Evolutionary conservation across 2,113 vertebrate genomes (phyloP), one percentile per base, ranked within the genome.

Genomic region (Collichthys lucidus): DNA sequence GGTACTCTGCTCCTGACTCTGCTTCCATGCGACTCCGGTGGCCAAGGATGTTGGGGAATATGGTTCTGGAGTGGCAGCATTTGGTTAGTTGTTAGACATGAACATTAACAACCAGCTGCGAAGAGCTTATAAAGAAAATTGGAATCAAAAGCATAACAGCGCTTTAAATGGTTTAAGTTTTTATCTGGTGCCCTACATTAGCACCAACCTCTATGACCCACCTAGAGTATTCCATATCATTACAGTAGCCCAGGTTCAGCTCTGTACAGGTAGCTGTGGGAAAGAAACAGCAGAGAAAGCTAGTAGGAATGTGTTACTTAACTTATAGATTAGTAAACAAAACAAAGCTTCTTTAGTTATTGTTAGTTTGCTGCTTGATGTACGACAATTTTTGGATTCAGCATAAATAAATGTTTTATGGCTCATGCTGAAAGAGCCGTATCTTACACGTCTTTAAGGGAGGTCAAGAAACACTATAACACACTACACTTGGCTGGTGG

Each of bases 1-100:
- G 93, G 79, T 99, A 98, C 93, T 99, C 98, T 0, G 96, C 88
- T 55, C 98, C 98, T 29, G 95, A 91, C 89, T 99, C 98, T 12
- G 95, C 92, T 1, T 96, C 97, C 11, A 86, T 64, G 19, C 95
- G 92, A 1, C 91, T 93, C 67, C 91, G 93, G 82, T 99, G 97
- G 56, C 95, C 96, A 67, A 99, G 95, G 35, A 95, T 95, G 83
- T 97, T 99, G 53, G 98, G 98, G 73, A 96, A 99, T 1, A 88
- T 89, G 1, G 92, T 98, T 20, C 93, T 94, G 67, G 14, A 77
- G 56, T 3, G 15, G n/a, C 22, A 83, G 55, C 40, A 15, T 46
- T 84, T 70, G 20, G 26, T 56, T 46, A 0, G 16, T n/a, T 57
- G 2, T 71, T 35, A 55, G 22, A 65, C 46, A 35, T 11, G 35